Conservation (phyloP, 2,113 vertebrate species). For the Calonectris borealis region DNA sequence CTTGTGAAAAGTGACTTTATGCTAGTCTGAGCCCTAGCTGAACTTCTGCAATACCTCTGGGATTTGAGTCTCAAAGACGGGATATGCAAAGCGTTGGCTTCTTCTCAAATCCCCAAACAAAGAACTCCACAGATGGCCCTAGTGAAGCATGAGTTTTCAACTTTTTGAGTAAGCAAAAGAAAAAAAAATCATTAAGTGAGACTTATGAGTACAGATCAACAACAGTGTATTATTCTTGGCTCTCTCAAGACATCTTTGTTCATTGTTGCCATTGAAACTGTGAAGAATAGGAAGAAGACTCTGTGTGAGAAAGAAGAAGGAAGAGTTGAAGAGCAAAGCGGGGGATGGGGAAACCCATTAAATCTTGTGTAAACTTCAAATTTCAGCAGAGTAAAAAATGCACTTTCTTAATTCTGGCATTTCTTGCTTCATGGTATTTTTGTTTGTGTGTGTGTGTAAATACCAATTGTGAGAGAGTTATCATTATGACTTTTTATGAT, state of each 20-base stretch:
- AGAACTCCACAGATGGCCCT: not conserved
- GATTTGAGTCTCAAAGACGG: not conserved
- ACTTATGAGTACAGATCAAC: not conserved
- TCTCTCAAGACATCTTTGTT: not conserved
- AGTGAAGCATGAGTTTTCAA: not conserved
- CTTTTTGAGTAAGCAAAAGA: slow-evolving; percentile 18
- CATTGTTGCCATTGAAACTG: not conserved
- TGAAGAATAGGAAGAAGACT: slow-evolving; percentile 6
- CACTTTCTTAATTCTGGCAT: not conserved
- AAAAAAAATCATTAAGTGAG: slow-evolving; percentile 10
- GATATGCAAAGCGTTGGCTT: not conserved
- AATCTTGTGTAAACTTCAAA: not conserved
- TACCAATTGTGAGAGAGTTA: not conserved
- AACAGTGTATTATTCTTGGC: not conserved
- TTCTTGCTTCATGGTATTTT: not conserved
- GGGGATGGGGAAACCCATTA: not conserved
- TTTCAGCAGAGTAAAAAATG: not conserved
- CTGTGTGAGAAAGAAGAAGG: not conserved
- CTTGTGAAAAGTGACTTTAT: not conserved
- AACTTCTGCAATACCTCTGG: not conserved
- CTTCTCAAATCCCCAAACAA: slow-evolving; percentile 24
- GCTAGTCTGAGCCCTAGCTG: not conserved
- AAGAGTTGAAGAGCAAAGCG: not conserved
- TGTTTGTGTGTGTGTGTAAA: not conserved
- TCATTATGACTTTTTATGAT: not conserved